A percentile compares a stretch with the other conserved stretches of the same genome.
Conservation (phyloP, 2,113 vertebrate species). For the Sinocyclocheilus grahami region DNA sequence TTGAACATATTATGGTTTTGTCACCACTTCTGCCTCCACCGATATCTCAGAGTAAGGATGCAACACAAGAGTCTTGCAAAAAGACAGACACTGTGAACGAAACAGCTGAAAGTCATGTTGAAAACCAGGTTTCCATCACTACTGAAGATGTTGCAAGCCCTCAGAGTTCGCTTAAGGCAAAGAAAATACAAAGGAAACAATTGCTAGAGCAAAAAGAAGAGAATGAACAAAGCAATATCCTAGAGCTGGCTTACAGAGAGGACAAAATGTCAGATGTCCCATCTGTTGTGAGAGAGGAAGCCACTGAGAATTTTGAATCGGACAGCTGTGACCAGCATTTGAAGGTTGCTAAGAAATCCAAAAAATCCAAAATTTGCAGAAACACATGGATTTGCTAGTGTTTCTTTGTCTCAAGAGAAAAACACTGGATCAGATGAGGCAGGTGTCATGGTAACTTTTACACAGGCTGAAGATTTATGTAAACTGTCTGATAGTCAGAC, state of each 20-base stretch:
- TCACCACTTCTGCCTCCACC: background rate
- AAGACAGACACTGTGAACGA: background rate
- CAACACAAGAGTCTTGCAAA: background rate
- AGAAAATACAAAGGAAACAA: background rate
- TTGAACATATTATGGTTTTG: too few species aligned
- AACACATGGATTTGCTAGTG: background rate
- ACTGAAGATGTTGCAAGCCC: background rate
- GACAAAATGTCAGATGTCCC: background rate
- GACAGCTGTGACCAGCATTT: background rate
- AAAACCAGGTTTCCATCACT: background rate
- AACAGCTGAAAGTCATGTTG: background rate
- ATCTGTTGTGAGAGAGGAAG: background rate
- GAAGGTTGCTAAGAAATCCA: background rate
- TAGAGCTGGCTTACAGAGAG: background rate
- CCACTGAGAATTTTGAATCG: background rate
- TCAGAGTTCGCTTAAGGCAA: background rate
- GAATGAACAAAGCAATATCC: background rate
- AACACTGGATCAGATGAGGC: background rate
- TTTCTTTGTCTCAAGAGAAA: slow-evolving; percentile 20
- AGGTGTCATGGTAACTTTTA: background rate
- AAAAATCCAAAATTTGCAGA: slow-evolving; percentile 9
- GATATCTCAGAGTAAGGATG: background rate
- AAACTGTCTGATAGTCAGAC: background rate
- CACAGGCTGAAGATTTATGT: background rate
- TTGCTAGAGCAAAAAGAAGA: slow-evolving; percentile 2